Percentiles rank a stretch among this genome's conserved stretches.
These are phyloP conservation scores for Varanus komodoensis DNA, from an alignment of 2,113 vertebrate species.

Conservation along the genomic window DNA sequence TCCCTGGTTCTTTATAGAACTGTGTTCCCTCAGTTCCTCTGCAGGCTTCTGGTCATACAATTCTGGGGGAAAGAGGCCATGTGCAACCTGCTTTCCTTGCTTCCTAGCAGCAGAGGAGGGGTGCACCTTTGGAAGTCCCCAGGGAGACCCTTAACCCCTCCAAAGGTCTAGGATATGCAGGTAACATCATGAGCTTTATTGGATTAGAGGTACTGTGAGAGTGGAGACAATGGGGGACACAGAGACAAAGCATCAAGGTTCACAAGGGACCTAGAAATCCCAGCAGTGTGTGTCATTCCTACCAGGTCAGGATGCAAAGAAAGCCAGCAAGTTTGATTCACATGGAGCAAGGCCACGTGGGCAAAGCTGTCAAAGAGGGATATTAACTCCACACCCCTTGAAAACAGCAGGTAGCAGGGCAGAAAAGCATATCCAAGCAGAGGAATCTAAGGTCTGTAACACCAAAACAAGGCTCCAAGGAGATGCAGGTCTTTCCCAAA, in stretches of 20 bases:
- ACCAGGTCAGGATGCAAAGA: background rate
- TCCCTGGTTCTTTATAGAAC: no score
- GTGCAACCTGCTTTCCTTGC: no score
- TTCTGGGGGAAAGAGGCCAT: no score
- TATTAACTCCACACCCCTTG: background rate
- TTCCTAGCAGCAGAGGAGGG: no score
- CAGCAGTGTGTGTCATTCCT: background rate
- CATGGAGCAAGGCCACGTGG: background rate
- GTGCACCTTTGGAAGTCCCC: no score
- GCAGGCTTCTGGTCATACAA: no score
- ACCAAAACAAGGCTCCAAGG: background rate
- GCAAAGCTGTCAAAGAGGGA: background rate
- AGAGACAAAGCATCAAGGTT: background rate
- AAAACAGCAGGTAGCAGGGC: background rate
- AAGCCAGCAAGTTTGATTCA: background rate
- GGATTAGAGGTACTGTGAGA: background rate
- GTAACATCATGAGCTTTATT: background rate
- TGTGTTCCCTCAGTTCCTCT: no score
- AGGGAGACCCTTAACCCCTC: no score
- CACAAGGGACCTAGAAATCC: background rate
- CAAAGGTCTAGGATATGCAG: background rate
- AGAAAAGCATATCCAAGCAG: background rate
- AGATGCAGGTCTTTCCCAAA: no score
- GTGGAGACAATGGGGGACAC: background rate
- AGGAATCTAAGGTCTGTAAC: background rate